Base-by-base conservation (phyloP, 2,113 vertebrate genomes). In the Chrysochloris asiatica region DNA sequence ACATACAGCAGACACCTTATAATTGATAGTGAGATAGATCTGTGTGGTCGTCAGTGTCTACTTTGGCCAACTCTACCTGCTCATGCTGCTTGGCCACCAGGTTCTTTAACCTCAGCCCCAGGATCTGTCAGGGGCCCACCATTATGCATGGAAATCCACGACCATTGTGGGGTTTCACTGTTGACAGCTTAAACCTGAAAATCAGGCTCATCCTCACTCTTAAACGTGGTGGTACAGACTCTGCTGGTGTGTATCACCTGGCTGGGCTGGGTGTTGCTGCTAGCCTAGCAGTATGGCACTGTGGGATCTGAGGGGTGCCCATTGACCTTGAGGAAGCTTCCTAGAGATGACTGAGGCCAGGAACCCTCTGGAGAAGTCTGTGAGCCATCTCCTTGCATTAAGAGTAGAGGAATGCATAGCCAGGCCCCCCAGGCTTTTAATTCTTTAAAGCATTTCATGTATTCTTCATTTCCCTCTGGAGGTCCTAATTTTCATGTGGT, bases 61-160 rank as follows among this genome's bases (percentile, higher is more conserved):
- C 48, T 16, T 50, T 50, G 48, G 48, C 48, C 48, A 50, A 10
- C 48, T 10, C 48, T 16, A 50, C 48, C 48, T 50, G 8, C 48
- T 16, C 48, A 16, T 50, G 48, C 48, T 50, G 48, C 48, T 50
- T 50, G 48, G 48, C 48, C 48, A 50, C 48, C 48, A 50, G 8
- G 48, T 50, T 50, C 48, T 50, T 16, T 50, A 50, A 50, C 48
- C 48, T 50, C 16, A 16, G 48, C 48, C 48, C 48, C 48, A 50
- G 48, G 48, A 50, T 50, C 56, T 61, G 26, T 24, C 56, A 61
- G 9, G 56, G 56, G 56, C 19, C 56, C 26, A 30, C 56, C 97
- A 99, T 99, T 99, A 98, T 0, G 99, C 99, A 0, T 99, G 98
- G 94, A 99, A 99, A 96, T 99, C 99, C 80, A 99, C 98, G 75